phyloP scores from a whole-genome alignment of 1,140 invertebrate genomes.

The Eubasilissa regina region DNA sequence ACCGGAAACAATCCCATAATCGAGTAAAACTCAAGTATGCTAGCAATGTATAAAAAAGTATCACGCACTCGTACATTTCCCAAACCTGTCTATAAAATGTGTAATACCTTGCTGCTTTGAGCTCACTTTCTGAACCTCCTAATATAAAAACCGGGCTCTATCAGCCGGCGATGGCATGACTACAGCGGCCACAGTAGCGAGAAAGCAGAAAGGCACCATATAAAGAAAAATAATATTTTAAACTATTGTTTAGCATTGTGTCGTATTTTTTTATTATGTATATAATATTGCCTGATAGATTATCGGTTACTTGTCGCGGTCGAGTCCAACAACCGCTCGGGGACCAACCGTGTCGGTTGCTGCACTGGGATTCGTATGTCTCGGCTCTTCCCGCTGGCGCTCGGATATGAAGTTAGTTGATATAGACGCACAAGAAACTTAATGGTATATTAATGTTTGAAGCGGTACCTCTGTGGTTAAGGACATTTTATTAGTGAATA shows the following conservation, averaged over 20 bases:
- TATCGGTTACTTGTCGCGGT: not conserved
- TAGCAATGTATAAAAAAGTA: not conserved
- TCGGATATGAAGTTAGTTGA: constrained; percentile 5
- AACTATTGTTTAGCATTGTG: no score
- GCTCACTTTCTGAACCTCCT: not conserved
- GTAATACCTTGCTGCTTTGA: not conserved
- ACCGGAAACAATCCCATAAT: constrained; percentile 5
- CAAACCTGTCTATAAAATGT: not conserved
- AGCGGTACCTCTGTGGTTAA: no score
- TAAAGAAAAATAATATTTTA: no score
- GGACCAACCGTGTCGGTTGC: constrained; percentile 12
- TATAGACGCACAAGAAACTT: not conserved
- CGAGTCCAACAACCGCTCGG: not conserved
- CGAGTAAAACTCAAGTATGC: not conserved
- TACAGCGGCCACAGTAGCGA: no score
- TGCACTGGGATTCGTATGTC: constrained; percentile 30
- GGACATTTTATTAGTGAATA: no score
- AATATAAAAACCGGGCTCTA: not conserved
- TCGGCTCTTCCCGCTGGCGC: constrained; percentile 29
- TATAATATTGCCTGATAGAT: not conserved
- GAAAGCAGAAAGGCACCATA: no score
- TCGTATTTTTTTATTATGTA: no score
- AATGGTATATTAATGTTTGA: no score
- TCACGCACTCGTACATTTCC: not conserved
- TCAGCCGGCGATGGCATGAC: no score